Evolutionary conservation across 2,113 vertebrate species (phyloP).

Genomic region (Hydrolagus affinis): DNA sequence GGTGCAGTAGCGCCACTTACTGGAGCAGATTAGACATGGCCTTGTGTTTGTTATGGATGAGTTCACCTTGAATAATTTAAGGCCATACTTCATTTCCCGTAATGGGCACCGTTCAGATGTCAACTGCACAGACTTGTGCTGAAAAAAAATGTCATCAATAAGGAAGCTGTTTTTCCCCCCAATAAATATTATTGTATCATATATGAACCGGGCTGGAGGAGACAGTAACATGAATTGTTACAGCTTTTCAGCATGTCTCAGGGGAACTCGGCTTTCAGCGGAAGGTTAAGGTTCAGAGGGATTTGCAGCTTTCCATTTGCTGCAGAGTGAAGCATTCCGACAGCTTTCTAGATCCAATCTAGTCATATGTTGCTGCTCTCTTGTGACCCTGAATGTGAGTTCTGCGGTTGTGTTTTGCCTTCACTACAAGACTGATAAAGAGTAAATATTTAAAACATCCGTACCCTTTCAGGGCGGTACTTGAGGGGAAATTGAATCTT

Average conservation of each 20-base stretch:
- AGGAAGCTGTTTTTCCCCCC: neutral
- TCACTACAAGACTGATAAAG: too few species aligned
- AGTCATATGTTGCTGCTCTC: neutral
- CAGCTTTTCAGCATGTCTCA: neutral
- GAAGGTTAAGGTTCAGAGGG: neutral
- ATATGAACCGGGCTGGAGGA: neutral
- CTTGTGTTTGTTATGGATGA: neutral
- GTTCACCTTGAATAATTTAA: slow-evolving; percentile 3
- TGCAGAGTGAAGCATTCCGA: neutral
- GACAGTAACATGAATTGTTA: neutral
- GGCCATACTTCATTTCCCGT: neutral
- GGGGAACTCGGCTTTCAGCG: neutral
- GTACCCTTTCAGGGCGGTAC: too few species aligned
- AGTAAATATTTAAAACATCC: neutral
- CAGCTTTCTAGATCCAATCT: neutral
- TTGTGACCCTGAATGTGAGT: neutral
- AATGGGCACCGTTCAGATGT: neutral
- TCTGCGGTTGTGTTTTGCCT: neutral
- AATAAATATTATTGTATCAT: too few species aligned
- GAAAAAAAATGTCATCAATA: neutral
- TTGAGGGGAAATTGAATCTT: neutral
- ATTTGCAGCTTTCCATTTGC: neutral
- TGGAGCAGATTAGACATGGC: slow-evolving; percentile 49
- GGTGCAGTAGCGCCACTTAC: slow-evolving; percentile 63
- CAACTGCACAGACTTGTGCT: neutral